Evolutionary conservation across 2,888 invertebrate genomes (phyloP).

Genomic region (Anarsia innoxiella): DNA sequence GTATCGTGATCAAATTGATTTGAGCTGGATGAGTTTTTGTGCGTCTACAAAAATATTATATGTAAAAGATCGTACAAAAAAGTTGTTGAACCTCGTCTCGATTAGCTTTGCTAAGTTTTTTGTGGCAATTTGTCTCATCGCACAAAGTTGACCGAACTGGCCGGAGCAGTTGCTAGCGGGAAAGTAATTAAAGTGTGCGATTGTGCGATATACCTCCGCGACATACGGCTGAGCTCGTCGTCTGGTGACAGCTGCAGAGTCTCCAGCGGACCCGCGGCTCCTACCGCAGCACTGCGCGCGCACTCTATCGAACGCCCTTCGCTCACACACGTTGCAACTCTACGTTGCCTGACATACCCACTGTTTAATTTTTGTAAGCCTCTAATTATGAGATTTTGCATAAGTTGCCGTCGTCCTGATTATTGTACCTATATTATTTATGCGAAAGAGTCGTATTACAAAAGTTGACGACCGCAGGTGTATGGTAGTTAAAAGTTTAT

Average conservation of each 20-base stretch:
- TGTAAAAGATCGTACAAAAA: too few relatives aligned
- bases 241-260: slow-evolving; percentile 4
- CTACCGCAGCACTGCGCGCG: slow-evolving; percentile 20
- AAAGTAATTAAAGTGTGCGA: neutral
- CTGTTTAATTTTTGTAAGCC: too few relatives aligned
- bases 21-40: slow-evolving; percentile 15
- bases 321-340: slow-evolving; percentile 7
- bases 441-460: neutral
- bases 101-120: slow-evolving; percentile 13
- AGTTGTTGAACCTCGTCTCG: slow-evolving; percentile 11
- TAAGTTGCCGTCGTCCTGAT: too few relatives aligned
- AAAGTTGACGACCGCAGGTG: too few relatives aligned
- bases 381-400: too few relatives aligned
- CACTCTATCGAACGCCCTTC: slow-evolving; percentile 20
- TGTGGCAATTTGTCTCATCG: slow-evolving; percentile 2
- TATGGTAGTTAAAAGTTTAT: slow-evolving; percentile 6
- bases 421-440: too few relatives aligned
- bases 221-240: slow-evolving; percentile 1
- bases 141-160: neutral
- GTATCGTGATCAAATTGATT: slow-evolving; percentile 7
- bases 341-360: slow-evolving; percentile 6
- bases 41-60: slow-evolving; percentile 23
- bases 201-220: neutral
- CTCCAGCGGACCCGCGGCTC: neutral
- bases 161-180: neutral